Conservation (phyloP, 2,113 vertebrate species). For the Pungitius pungitius region DNA sequence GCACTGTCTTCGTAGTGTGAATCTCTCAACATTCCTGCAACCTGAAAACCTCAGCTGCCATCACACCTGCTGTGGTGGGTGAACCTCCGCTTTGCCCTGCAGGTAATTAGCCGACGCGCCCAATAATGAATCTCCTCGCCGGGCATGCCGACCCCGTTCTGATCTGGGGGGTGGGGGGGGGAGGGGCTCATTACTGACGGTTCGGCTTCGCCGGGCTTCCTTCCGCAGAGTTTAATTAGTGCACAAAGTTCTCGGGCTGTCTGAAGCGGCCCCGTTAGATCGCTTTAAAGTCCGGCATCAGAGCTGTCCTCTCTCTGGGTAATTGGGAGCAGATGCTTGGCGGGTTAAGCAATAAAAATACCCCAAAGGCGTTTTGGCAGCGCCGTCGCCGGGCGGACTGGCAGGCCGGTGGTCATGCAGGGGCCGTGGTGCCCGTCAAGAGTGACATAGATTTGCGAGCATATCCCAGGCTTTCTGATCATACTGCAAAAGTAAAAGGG, state of each 20-base stretch:
- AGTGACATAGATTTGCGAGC: slow-evolving; percentile 73
- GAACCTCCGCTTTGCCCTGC: slow-evolving; percentile 62
- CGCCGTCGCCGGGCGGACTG: slow-evolving; percentile 60
- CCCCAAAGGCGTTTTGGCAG: slow-evolving; percentile 74
- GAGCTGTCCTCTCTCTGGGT: slow-evolving; percentile 78
- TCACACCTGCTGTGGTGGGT: slow-evolving; percentile 72
- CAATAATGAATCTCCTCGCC: slow-evolving; percentile 69
- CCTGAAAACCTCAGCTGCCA: slow-evolving; percentile 67
- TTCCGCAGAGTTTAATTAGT: slow-evolving; percentile 82
- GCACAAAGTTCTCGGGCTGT: slow-evolving; percentile 76
- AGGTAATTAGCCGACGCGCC: slow-evolving; percentile 71
- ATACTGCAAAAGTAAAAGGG: slow-evolving; percentile 32
- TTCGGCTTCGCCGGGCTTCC: slow-evolving; percentile 63
- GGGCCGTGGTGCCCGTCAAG: slow-evolving; percentile 54
- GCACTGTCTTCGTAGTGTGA: slow-evolving; percentile 39
- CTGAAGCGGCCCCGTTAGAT: slow-evolving; percentile 73
- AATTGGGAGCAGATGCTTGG: slow-evolving; percentile 83
- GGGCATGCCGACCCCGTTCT: slow-evolving; percentile 70
- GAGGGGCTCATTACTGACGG: slow-evolving; percentile 77
- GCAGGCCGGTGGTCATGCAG: slow-evolving; percentile 51
- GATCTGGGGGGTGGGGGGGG: slow-evolving; percentile 63
- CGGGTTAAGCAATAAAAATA: slow-evolving; percentile 82
- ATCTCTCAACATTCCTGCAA: slow-evolving; percentile 56
- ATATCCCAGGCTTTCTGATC: slow-evolving; percentile 38
- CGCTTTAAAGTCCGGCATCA: slow-evolving; percentile 75